Evolutionary conservation across 2,888 invertebrate genomes (phyloP), one percentile per base, ranked within the genome.

Genomic region (Caenorhabditis virilis): DNA sequence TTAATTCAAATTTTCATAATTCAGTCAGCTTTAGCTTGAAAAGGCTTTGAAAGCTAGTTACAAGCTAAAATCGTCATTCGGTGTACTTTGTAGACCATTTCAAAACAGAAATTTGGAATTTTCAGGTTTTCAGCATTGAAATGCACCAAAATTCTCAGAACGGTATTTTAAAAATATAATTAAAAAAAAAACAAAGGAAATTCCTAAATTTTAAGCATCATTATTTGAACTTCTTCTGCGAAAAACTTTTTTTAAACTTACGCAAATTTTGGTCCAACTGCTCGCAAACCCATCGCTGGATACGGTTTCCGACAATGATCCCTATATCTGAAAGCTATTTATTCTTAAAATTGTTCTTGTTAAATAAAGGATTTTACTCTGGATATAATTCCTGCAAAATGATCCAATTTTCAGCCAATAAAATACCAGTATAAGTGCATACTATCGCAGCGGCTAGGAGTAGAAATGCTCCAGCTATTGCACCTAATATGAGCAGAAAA

Each of bases 251-350:
- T n/a, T n/a, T n/a, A n/a, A n/a, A n/a, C n/a, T n/a, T 33, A 78
- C 77, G 64, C 66, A 42, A 77, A 77, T 30, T 55, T 52, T 4
- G 76, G 67, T 22, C 80, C 78, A 4, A 76, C 22, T 4, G 80
- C 78, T 41, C 77, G 46, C 7, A 72, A 56, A 16, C 78, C 80
- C 75, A 80, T 80, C 1, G 76, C 77, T 20, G 80, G 79, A 39
- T 81, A 81, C 26, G 81, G 79, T 39, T 78, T 80, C 22, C 78
- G 65, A 43, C 77, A 77, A 49, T 80, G 80, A 36, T 65, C 63
- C 4, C 79, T 66, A 52, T 80, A 78, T 60, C 59, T 59, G 48
- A 26, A 51, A 33, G 13, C 18, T 6, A 46, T 6, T 3, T 9
- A 39, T 26, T 6, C 13, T 27, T 49, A 9, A 30, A 47, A 27